These are phyloP conservation scores for Oreochromis mossambicus DNA, from an alignment of 2,797 vertebrate species.

Conservation along the genomic window DNA sequence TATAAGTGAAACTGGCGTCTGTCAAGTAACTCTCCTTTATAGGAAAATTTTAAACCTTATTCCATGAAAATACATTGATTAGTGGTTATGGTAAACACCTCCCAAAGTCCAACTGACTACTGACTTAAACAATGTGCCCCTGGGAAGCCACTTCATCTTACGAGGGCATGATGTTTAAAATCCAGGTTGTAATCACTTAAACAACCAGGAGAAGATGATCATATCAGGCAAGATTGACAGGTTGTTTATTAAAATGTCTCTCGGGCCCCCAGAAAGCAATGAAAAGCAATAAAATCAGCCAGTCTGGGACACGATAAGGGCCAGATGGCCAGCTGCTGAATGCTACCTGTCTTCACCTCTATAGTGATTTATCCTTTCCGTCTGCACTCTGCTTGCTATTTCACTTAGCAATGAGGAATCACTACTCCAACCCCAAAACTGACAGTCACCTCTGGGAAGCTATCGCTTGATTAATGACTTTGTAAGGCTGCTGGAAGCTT, in stretches of 20 bases:
- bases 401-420: constrained; percentile 76
- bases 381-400: constrained; percentile 77
- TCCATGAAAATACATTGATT: neutral
- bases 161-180: constrained; percentile 27
- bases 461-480: constrained; percentile 73
- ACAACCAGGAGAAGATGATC: constrained; percentile 58
- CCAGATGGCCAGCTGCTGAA: constrained; percentile 76
- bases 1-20: neutral
- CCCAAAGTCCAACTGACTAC: neutral
- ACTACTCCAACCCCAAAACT: constrained; percentile 63
- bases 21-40: neutral
- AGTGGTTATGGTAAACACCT: neutral
- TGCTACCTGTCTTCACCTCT: constrained; percentile 71
- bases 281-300: constrained; percentile 78
- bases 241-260: constrained; percentile 62
- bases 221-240: constrained; percentile 56
- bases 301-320: constrained; percentile 63
- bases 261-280: constrained; percentile 71
- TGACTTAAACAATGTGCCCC: neutral
- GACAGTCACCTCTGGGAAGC: constrained; percentile 75
- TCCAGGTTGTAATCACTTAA: constrained; percentile 58
- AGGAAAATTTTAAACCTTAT: neutral
- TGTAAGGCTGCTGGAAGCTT: constrained; percentile 72
- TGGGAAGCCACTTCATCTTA: constrained; percentile 4
- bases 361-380: constrained; percentile 76